These are phyloP conservation scores for Mormyrus lacerda DNA, from an alignment of 2,113 vertebrate genomes.

Conservation along the genomic window DNA sequence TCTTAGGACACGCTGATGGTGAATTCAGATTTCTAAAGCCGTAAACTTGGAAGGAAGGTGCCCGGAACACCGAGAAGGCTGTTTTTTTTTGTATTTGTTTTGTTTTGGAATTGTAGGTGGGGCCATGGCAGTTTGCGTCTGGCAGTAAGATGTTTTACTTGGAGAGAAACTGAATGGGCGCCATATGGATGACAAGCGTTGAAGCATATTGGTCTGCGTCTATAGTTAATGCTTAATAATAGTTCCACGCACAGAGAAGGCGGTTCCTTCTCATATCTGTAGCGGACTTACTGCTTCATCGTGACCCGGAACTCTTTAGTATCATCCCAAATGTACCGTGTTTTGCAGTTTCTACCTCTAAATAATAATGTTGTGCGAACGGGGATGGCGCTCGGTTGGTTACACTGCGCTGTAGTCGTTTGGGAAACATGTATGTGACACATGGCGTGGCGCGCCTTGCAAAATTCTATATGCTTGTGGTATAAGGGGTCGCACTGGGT, in stretches of 20 bases:
- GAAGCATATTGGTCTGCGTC: slow-evolving; percentile 61
- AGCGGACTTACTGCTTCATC: slow-evolving; percentile 53
- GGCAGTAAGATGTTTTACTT: slow-evolving; percentile 22
- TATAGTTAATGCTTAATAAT: slow-evolving; percentile 64
- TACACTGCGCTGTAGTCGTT: slow-evolving; percentile 69
- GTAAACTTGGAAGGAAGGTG: not conserved
- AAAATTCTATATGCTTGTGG: slow-evolving; percentile 92
- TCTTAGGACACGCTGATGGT: not conserved
- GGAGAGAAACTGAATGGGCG: slow-evolving; percentile 11
- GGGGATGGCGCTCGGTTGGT: slow-evolving; percentile 56
- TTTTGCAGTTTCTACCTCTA: not conserved
- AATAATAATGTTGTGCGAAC: not conserved
- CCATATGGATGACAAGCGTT: slow-evolving; percentile 24
- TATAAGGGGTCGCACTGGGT: slow-evolving; percentile 77
- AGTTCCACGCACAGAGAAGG: slow-evolving; percentile 57
- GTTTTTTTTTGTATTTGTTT: too few species aligned
- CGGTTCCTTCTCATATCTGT: slow-evolving; percentile 57
- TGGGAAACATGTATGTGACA: slow-evolving; percentile 83
- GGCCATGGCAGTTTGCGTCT: slow-evolving; percentile 2
- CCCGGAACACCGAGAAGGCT: slow-evolving; percentile 38
- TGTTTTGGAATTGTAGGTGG: slow-evolving; percentile 6
- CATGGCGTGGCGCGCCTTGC: slow-evolving; percentile 83
- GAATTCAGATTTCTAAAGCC: not conserved
- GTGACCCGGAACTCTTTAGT: slow-evolving; percentile 13
- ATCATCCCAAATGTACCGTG: slow-evolving; percentile 44